Percentiles rank a stretch among this genome's conserved stretches.
Evolutionary conservation across 1,140 invertebrate species (phyloP).

Genomic region (Papilio glaucus): DNA sequence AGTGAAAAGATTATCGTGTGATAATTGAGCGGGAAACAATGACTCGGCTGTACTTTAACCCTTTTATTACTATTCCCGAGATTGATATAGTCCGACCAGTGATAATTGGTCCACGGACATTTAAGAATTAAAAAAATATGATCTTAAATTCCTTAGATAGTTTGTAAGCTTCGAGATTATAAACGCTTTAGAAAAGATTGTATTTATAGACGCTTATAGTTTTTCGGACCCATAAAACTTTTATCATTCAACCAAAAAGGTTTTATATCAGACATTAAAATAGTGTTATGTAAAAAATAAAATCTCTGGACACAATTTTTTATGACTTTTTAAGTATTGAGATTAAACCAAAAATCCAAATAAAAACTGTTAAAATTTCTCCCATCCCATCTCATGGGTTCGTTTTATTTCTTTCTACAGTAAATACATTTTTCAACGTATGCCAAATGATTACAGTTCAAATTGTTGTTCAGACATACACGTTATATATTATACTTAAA

Average conservation of each 20-base stretch:
- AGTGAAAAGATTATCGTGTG: background rate
- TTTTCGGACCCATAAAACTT: background rate
- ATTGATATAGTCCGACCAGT: constrained; percentile 9
- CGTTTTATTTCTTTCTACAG: no score
- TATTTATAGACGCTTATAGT: background rate
- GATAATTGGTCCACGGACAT: background rate
- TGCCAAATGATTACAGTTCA: no score
- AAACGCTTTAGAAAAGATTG: background rate
- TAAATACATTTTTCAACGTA: no score
- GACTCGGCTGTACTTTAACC: constrained; percentile 25
- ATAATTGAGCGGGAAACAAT: constrained; percentile 12
- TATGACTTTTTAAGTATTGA: background rate
- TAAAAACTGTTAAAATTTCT: background rate
- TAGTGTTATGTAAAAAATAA: background rate
- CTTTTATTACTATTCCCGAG: constrained; percentile 5
- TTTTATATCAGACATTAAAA: background rate
- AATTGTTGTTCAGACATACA: no score
- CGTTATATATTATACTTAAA: no score
- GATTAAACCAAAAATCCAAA: background rate
- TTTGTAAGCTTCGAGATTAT: background rate
- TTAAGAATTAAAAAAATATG: no score
- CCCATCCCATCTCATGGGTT: no score
- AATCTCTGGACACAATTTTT: background rate
- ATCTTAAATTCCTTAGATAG: no score
- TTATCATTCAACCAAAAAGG: background rate